A percentile compares a stretch with the other conserved stretches of the same genome.
These are phyloP conservation scores for Temnopleurus reevesii DNA, from an alignment of 53 echinoderm and acorn worm species.

Conservation along the genomic window DNA sequence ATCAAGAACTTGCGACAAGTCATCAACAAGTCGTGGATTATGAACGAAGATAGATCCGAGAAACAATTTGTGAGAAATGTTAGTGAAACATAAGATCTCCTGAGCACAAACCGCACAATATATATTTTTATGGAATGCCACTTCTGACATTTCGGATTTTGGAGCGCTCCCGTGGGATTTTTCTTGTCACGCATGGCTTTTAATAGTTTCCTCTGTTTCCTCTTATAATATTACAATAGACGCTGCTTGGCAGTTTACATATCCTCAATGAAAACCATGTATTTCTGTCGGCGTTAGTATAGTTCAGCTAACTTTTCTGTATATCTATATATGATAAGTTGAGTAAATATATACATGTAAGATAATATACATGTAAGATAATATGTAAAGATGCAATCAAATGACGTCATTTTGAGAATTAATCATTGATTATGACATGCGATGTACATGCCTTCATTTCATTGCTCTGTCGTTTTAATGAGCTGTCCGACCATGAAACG, in stretches of 20 bases:
- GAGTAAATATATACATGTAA: too few species aligned
- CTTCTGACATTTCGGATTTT: conserved; percentile 2
- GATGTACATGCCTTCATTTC: too few species aligned
- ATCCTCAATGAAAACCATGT: too few species aligned
- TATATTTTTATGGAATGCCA: conserved; percentile 30
- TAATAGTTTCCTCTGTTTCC: conserved; percentile 22
- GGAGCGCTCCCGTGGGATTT: conserved; percentile 13
- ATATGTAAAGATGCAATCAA: too few species aligned
- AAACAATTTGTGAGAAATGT: conserved; percentile 4
- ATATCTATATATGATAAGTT: too few species aligned
- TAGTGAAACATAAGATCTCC: background rate
- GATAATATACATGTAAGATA: too few species aligned
- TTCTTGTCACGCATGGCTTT: conserved; percentile 45
- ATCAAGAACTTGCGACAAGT: background rate
- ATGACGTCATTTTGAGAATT: too few species aligned
- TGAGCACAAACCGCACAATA: background rate
- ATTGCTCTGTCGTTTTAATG: conserved; percentile 11
- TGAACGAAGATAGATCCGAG: background rate
- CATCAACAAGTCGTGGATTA: background rate
- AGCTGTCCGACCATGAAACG: conserved; percentile 32
- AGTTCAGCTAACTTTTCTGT: too few species aligned
- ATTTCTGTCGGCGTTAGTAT: too few species aligned
- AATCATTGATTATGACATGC: too few species aligned
- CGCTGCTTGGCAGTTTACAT: too few species aligned
- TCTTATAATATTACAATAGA: too few species aligned